Percentiles rank a stretch among this genome's conserved stretches.
These are phyloP conservation scores for Molanna angustata DNA, from an alignment of 2,888 invertebrate genomes.

Conservation along the genomic window DNA sequence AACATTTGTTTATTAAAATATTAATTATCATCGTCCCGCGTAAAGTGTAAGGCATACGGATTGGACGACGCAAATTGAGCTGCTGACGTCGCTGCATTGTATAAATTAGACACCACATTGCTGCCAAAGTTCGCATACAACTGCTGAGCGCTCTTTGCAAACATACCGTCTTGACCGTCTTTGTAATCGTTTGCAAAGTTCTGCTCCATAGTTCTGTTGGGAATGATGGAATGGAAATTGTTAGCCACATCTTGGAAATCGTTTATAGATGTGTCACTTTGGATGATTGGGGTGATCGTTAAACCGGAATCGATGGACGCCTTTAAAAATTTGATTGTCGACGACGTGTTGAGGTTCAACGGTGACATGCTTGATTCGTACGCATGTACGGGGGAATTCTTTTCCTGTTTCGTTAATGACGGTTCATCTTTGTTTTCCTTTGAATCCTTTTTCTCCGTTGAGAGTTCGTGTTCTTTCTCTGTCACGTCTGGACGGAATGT, in stretches of 20 bases:
- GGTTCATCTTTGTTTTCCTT: background rate
- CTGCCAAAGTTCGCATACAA: constrained; percentile 22
- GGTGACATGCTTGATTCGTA: constrained; percentile 32
- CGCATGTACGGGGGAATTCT: constrained; percentile 25
- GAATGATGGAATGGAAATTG: constrained; percentile 19
- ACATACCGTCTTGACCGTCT: constrained; percentile 22
- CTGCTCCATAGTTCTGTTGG: constrained; percentile 12
- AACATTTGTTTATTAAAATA: too few relatives aligned
- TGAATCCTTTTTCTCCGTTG: background rate
- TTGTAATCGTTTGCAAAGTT: constrained; percentile 22
- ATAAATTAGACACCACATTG: constrained; percentile 19
- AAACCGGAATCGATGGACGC: background rate
- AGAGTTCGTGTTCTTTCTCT: constrained; percentile 22
- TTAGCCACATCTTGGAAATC: constrained; percentile 20
- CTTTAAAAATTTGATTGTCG: constrained; percentile 9
- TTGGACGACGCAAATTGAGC: constrained; percentile 17
- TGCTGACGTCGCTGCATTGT: constrained; percentile 9
- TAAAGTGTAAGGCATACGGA: constrained; percentile 24
- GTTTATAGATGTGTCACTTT: constrained; percentile 6
- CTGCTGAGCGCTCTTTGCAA: constrained; percentile 25
- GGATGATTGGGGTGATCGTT: constrained; percentile 20
- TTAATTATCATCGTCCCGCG: constrained; percentile 19
- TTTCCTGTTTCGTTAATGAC: constrained; percentile 24
- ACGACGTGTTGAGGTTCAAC: constrained; percentile 26
- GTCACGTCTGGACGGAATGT: constrained; percentile 19